phyloP scores from a whole-genome alignment of 2,113 vertebrate genomes.

The Ctenomys sociabilis region DNA sequence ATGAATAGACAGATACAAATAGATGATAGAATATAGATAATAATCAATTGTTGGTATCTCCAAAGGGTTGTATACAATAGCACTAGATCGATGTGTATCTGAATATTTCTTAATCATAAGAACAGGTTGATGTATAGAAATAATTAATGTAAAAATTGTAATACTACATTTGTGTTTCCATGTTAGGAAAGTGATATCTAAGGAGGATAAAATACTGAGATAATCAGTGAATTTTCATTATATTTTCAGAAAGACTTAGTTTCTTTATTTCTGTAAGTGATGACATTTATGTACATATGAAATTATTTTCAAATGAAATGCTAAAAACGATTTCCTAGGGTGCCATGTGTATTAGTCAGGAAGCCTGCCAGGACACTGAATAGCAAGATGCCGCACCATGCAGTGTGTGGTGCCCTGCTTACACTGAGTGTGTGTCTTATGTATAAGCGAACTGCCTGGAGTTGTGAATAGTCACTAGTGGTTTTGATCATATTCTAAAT shows the following conservation, averaged over 20 bases:
- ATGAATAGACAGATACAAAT: neutral
- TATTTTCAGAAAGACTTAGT: neutral
- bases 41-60: neutral
- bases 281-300: neutral
- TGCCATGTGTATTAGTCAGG: no score
- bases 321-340: no score
- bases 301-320: constrained; percentile 42
- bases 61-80: neutral
- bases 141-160: neutral
- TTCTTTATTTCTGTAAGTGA: neutral
- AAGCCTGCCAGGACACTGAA: no score
- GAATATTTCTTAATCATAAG: constrained; percentile 10
- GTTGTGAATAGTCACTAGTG: neutral
- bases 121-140: neutral
- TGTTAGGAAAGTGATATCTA: constrained; percentile 4
- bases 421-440: neutral
- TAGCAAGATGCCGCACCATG: neutral
- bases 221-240: neutral
- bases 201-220: neutral
- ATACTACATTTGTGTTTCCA: neutral
- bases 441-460: neutral
- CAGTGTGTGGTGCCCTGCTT: neutral
- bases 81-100: neutral
- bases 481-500: constrained; percentile 34
- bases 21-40: neutral